phyloP scores from a whole-genome alignment of 2,888 invertebrate genomes.

The Cheilosia vernalis region DNA sequence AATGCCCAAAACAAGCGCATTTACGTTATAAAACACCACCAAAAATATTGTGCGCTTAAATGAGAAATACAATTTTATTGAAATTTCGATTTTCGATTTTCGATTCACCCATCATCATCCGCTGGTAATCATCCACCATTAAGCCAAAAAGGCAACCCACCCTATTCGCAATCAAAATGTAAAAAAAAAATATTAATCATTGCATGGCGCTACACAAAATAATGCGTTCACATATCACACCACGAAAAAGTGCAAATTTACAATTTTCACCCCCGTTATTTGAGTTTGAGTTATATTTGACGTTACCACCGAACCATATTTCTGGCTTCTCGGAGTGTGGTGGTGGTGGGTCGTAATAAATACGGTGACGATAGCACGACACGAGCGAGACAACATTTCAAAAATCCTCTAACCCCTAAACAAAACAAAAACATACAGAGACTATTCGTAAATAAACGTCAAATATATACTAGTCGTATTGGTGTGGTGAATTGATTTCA shows the following conservation, averaged over 20 bases:
- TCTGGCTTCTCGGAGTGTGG: background rate
- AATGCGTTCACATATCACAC: conserved; percentile 35
- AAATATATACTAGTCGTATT: conserved; percentile 31
- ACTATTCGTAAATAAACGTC: conserved; percentile 46
- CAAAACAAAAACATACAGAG: conserved; percentile 39
- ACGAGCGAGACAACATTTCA: conserved; percentile 33
- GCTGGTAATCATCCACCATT: conserved; percentile 69
- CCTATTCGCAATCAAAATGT: conserved; percentile 49
- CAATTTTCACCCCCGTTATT: conserved; percentile 40
- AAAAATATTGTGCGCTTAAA: conserved; percentile 26
- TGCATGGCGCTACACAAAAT: conserved; percentile 50
- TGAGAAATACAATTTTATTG: conserved; percentile 60
- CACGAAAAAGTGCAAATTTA: conserved; percentile 27
- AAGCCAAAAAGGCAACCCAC: conserved; percentile 60
- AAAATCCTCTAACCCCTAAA: conserved; percentile 54
- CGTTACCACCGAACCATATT: conserved; percentile 10
- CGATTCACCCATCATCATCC: conserved; percentile 46
- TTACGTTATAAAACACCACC: conserved; percentile 22
- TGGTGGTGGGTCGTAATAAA: conserved; percentile 9
- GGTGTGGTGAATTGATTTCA: conserved; percentile 60
- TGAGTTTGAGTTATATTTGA: conserved; percentile 25
- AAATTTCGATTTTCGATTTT: conserved; percentile 47
- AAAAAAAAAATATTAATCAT: conserved; percentile 62
- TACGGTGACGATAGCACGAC: conserved; percentile 23
- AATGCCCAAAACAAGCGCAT: conserved; percentile 14